Base-by-base conservation (phyloP, 2,113 vertebrate species). In the Tamias sibiricus region DNA sequence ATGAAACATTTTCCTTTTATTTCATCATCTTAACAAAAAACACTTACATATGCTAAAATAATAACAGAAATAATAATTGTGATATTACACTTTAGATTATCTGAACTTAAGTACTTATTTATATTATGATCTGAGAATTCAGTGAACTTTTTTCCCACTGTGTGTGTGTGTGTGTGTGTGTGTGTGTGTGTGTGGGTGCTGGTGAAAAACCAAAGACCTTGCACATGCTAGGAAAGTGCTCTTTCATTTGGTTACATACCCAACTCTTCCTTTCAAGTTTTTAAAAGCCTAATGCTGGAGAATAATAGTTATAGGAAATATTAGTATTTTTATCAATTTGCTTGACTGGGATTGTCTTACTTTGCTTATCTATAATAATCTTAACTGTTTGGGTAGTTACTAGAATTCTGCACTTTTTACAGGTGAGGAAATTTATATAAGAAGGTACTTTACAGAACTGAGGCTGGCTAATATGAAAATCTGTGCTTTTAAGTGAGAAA, bases 261-360 rank as follows among this genome's bases (percentile, higher is more conserved):
- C 16, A 87, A 9, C 26, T 14, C 4, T 87, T 40, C 24, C 6
- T 87, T 40, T 28, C 2, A 10, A 13, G 62, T 69, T 28, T 87
- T 84, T 42, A 71, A 87, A 89, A 91, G 6, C 4, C 40, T 74
- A 91, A 77, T 62, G 1, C 12, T 37, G 6, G 19, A 95, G 57
- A 89, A 77, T 49, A 87, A 49, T 82, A 87, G 59, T 77, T 87
- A 62, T 59, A 68, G 14, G 47, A 97, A 89, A 71, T 81, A 54
- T 13, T 82, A 76, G n/a, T 8, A n/a, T 68, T 8, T 94, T 75
- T 8, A 82, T 91, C 37, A 94, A 24, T 40, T 30, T 87, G 4
- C 76, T 87, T 81, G 32, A 69, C 66, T 19, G 75, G 5, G 11
- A 22, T 9, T 54, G 42, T 62, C 28, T 10, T 89, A 90, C 64